Evolutionary conservation across 2,113 vertebrate species (phyloP).

Genomic region (Neofelis nebulosa): DNA sequence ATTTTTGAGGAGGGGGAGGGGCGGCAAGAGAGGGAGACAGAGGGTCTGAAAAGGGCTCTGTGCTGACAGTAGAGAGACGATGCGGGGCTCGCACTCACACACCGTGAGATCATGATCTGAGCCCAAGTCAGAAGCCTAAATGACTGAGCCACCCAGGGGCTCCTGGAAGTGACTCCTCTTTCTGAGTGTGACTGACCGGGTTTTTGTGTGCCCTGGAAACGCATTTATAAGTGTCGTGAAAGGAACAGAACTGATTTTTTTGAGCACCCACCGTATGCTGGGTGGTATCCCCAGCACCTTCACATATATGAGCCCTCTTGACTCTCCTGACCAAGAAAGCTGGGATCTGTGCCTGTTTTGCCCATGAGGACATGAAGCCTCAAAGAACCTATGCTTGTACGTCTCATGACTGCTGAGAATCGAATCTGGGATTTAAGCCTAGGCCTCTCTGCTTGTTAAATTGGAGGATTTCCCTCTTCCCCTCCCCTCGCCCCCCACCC

Average conservation of each 20-base stretch:
- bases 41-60: too few relatives aligned
- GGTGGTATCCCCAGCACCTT: too few relatives aligned
- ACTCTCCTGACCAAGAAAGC: neutral
- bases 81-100: too few relatives aligned
- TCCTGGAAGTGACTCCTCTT: neutral
- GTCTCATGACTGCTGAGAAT: neutral
- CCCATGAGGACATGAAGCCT: neutral
- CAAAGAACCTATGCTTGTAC: neutral
- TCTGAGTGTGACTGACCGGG: neutral
- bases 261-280: neutral
- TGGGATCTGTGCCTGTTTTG: neutral
- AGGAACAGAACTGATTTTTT: neutral
- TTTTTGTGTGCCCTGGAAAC: neutral
- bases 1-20: neutral
- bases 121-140: too few relatives aligned
- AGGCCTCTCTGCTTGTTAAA: neutral
- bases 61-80: too few relatives aligned
- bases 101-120: too few relatives aligned
- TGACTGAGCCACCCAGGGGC: too few relatives aligned
- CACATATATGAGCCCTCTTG: rapidly evolving
- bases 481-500: neutral
- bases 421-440: neutral
- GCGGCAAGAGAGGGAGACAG: too few relatives aligned
- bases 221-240: neutral
- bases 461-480: neutral